Base-by-base conservation (phyloP, 2,888 invertebrate species). In the Clanis bilineata region DNA sequence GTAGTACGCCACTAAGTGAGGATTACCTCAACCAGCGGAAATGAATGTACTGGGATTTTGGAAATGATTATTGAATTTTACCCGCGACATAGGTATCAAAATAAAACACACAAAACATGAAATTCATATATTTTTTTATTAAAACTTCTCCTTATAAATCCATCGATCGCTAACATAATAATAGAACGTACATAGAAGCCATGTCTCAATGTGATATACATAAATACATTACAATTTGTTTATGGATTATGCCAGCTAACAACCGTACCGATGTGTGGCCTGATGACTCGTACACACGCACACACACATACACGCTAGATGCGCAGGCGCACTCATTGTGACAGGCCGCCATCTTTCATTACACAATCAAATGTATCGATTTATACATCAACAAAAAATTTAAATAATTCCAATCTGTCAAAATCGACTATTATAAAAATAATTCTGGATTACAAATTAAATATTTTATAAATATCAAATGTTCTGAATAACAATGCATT, bases 101-200 rank as follows among this genome's bases (percentile, higher is more conserved):
- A 77, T 74, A 74, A 78, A 72, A 72, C 69, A 67, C 64, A 64
- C 58, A 64, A 60, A 43, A 51, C 51, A 56, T 69, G 76, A 85
- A 84, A 89, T 90, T 89, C 80, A 82, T 86, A 83, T 83, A 82
- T 88, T 89, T 90, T 81, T 90, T 90, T 86, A 89, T 90, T 89
- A 89, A 90, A 91, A 87, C 86, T 90, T 90, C 86, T 90, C 85
- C 90, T 88, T 90, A 90, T 85, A 90, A 91, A 90, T 90, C 89
- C 90, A 90, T 90, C 86, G 90, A 88, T 86, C 80, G 88, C 89
- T 90, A 91, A 90, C 88, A 85, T 88, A 89, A 85, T 87, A 32
- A 81, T 82, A 90, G 87, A 89, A 88, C 86, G 82, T 86, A 90
- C 82, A 86, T 84, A 87, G 83, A 89, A 90, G 90, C 90, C 82